Evolutionary conservation across 2,797 vertebrate genomes (phyloP).

Genomic region (Oreonectes daqikongensis): DNA sequence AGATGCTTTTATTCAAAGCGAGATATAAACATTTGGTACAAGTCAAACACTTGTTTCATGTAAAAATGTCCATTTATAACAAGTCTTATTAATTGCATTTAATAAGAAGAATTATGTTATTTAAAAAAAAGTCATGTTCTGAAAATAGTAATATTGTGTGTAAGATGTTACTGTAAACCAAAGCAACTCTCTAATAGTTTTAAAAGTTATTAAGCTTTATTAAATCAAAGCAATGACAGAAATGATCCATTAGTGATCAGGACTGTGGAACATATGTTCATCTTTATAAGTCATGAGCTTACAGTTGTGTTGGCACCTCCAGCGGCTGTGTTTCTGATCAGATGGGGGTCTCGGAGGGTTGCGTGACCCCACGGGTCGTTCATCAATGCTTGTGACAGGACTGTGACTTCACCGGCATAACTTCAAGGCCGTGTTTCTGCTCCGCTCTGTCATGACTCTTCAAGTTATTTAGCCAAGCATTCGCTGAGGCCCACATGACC

Average conservation of each 20-base stretch:
- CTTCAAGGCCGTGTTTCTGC: slow-evolving; percentile 71
- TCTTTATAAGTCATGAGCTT: slow-evolving; percentile 52
- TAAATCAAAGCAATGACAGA: neutral
- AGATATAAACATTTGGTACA: no score
- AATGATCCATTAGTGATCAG: slow-evolving; percentile 7
- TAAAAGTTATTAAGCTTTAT: neutral
- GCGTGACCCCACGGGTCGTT: slow-evolving; percentile 67
- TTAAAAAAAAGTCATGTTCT: no score
- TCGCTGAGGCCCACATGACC: slow-evolving; percentile 47
- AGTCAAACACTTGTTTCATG: no score
- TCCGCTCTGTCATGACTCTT: slow-evolving; percentile 70
- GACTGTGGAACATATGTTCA: slow-evolving; percentile 37
- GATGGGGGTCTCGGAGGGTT: slow-evolving; percentile 57
- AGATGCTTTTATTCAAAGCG: no score
- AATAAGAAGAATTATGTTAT: no score
- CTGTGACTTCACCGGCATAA: slow-evolving; percentile 63
- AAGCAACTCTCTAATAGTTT: no score
- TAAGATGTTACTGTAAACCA: no score
- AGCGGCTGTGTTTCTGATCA: slow-evolving; percentile 60
- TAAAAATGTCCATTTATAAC: no score
- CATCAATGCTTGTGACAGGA: slow-evolving; percentile 71
- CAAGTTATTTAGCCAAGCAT: slow-evolving; percentile 62
- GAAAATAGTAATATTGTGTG: no score
- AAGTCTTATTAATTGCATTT: no score
- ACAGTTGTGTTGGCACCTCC: slow-evolving; percentile 61